A percentile compares a stretch with the other conserved stretches of the same genome.
Conservation (phyloP, 2,888 invertebrate genomes). For the Sesia bembeciformis region DNA sequence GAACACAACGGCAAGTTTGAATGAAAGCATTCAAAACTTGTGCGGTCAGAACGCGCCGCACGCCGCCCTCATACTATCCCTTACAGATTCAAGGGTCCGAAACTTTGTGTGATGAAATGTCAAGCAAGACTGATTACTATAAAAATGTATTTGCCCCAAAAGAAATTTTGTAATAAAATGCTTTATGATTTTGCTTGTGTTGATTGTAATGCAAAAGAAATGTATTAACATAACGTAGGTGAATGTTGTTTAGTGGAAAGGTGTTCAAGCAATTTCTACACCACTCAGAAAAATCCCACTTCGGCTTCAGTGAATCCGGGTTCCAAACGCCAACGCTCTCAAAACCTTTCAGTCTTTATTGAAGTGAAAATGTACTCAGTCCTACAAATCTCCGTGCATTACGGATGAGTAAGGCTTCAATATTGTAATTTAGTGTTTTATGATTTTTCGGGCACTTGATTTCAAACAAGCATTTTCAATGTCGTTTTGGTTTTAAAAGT, state of each 20-base stretch:
- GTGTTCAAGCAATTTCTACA: background rate
- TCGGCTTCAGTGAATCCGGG: conserved; percentile 1
- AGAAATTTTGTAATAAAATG: too few species aligned
- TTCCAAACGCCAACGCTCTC: conserved; percentile 6
- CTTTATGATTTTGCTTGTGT: too few species aligned
- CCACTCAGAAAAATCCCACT: conserved; percentile 2
- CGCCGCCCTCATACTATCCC: conserved; percentile 3
- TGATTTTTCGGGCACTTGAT: background rate
- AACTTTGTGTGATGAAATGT: conserved; percentile 2
- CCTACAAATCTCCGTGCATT: conserved; percentile 18
- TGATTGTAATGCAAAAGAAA: too few species aligned
- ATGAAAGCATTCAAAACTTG: conserved; percentile 56
- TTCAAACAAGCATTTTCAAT: background rate
- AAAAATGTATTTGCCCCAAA: background rate
- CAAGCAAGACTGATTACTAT: conserved; percentile 4
- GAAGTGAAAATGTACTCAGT: conserved; percentile 11
- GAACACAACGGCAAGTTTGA: conserved; percentile 43
- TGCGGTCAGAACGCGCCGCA: conserved; percentile 18
- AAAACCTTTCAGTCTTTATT: conserved; percentile 15
- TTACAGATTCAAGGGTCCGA: background rate
- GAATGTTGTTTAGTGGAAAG: background rate
- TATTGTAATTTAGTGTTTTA: background rate
- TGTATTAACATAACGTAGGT: background rate
- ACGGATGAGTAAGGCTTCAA: conserved; percentile 13
- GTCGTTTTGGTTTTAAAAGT: too few species aligned